Evolutionary conservation across 2,113 vertebrate species (phyloP).

Genomic region (Xenotilapia caudafasciata): DNA sequence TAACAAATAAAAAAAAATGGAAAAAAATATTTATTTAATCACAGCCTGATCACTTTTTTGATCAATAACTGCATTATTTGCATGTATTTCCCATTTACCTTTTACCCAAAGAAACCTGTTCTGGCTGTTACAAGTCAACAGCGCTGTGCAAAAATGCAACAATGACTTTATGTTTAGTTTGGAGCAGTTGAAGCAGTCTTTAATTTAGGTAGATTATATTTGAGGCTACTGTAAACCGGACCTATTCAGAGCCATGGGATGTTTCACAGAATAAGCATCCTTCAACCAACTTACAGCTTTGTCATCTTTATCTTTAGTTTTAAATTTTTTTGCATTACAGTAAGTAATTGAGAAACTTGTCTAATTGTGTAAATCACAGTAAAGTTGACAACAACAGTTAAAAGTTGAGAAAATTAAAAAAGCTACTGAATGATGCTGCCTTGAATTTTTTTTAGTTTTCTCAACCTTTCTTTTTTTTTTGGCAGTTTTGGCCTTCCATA

Average conservation of each 20-base stretch:
- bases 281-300: neutral
- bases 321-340: accelerated
- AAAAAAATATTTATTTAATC: neutral
- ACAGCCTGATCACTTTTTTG: neutral
- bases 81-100: neutral
- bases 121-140: neutral
- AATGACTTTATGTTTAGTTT: neutral
- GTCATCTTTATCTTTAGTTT: neutral
- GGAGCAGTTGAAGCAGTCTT: neutral
- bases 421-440: neutral
- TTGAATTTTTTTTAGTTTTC: neutral
- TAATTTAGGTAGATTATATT: neutral
- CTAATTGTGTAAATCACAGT: neutral
- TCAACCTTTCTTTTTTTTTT: neutral
- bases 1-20: neutral
- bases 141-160: neutral
- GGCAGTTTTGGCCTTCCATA: neutral
- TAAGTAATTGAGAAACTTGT: neutral
- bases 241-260: neutral
- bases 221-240: neutral
- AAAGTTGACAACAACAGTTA: neutral
- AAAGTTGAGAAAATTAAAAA: neutral
- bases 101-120: neutral
- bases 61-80: neutral
- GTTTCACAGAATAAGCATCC: neutral